phyloP scores from a whole-genome alignment of 2,888 invertebrate species.

The Acleris cristana region DNA sequence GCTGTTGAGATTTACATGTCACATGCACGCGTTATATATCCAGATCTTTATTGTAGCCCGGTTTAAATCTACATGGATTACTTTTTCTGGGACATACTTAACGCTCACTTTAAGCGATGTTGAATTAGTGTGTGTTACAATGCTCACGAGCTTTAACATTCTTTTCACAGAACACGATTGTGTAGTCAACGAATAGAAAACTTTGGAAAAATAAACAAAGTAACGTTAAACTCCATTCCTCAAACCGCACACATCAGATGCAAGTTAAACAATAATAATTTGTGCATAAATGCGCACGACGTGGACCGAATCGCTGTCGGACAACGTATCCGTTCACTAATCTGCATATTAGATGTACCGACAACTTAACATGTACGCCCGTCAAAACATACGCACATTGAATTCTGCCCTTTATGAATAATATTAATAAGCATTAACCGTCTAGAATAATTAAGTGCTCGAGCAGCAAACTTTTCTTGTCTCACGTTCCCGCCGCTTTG shows the following conservation, averaged over 20 bases:
- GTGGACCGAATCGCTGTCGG: slow-evolving; percentile 63
- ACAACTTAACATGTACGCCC: slow-evolving; percentile 50
- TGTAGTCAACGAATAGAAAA: too few relatives aligned
- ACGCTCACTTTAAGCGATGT: not conserved
- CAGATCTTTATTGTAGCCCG: slow-evolving; percentile 29
- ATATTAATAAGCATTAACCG: slow-evolving; percentile 44
- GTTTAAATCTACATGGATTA: slow-evolving; percentile 20
- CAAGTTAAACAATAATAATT: slow-evolving; percentile 74
- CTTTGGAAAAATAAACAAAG: not conserved
- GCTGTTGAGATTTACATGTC: slow-evolving; percentile 36
- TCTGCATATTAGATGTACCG: slow-evolving; percentile 72
- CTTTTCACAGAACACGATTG: too few relatives aligned
- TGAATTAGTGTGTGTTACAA: not conserved
- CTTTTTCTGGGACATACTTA: slow-evolving; percentile 14
- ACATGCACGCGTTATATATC: slow-evolving; percentile 14
- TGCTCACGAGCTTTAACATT: not conserved
- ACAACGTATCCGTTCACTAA: slow-evolving; percentile 72
- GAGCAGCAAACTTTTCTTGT: slow-evolving; percentile 41
- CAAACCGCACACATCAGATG: slow-evolving; percentile 40
- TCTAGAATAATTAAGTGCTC: slow-evolving; percentile 43
- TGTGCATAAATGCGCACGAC: slow-evolving; percentile 59
- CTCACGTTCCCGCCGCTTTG: slow-evolving; percentile 48
- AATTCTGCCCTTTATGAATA: slow-evolving; percentile 44
- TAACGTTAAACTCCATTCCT: not conserved
- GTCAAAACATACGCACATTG: slow-evolving; percentile 42